phyloP scores from a whole-genome alignment of 2,888 invertebrate species.

The Ennomos fuscantarius region DNA sequence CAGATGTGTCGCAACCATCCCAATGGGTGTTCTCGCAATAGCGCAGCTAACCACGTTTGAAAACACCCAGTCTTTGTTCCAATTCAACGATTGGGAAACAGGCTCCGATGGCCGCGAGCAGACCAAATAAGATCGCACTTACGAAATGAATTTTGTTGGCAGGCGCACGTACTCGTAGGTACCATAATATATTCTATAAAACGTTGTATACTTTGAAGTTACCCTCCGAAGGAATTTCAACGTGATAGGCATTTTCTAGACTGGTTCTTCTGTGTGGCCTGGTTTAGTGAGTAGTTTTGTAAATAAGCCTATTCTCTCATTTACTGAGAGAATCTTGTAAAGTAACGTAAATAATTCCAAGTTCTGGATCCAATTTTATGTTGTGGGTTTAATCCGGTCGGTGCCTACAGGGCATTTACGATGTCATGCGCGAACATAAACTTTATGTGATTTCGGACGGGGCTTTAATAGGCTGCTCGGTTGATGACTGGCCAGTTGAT shows the following conservation, averaged over 20 bases:
- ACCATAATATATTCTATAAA: conserved; percentile 11
- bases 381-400: conserved; percentile 55
- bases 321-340: background rate
- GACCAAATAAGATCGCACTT: conserved; percentile 29
- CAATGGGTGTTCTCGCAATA: conserved; percentile 44
- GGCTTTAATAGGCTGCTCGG: conserved; percentile 63
- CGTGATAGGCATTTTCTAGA: conserved; percentile 8
- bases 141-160: conserved; percentile 30
- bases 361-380: conserved; percentile 65
- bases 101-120: conserved; percentile 26
- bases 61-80: conserved; percentile 59
- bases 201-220: conserved; percentile 10
- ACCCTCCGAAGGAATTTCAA: conserved; percentile 4
- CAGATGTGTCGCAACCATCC: conserved; percentile 54
- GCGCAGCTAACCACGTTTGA: conserved; percentile 53
- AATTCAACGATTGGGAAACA: conserved; percentile 30
- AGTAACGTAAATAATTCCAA: conserved; percentile 16
- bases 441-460: conserved; percentile 71
- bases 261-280: background rate
- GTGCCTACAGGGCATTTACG: conserved; percentile 70
- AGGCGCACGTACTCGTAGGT: conserved; percentile 19
- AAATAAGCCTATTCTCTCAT: background rate
- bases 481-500: conserved; percentile 56
- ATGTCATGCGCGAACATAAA: conserved; percentile 71
- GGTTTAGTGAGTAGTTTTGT: too few species aligned